Percentiles rank a stretch among this genome's conserved stretches.
phyloP scores from a whole-genome alignment of 2,888 invertebrate genomes.

The Chrysolina haemoptera region DNA sequence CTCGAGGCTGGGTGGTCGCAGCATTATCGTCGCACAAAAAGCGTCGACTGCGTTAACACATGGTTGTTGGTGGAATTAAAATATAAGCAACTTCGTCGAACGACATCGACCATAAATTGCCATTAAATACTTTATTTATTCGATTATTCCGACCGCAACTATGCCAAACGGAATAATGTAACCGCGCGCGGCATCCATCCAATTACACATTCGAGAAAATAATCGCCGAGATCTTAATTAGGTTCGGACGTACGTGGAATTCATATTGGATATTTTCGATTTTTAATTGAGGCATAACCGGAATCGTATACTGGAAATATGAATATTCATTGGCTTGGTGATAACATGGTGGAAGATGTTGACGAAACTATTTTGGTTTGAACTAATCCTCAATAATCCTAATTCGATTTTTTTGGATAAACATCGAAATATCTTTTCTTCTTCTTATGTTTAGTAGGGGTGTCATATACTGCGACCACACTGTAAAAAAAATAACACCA shows the following conservation, averaged over 20 bases:
- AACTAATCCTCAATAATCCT: not conserved
- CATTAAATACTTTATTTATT: constrained; percentile 43
- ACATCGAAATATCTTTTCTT: too few relatives aligned
- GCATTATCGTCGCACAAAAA: constrained; percentile 41
- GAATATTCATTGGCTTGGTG: constrained; percentile 1
- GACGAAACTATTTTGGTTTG: not conserved
- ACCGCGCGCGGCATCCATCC: not conserved
- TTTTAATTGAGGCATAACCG: constrained; percentile 8
- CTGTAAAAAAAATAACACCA: too few relatives aligned
- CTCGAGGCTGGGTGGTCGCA: constrained; percentile 53
- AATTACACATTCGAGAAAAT: constrained; percentile 5
- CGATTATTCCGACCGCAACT: constrained; percentile 5
- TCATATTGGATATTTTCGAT: not conserved
- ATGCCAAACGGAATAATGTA: constrained; percentile 18
- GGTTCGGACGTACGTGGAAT: not conserved
- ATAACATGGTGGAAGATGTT: not conserved
- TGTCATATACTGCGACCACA: too few relatives aligned
- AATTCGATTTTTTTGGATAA: too few relatives aligned
- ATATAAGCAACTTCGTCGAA: constrained; percentile 50
- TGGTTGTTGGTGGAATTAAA: constrained; percentile 49
- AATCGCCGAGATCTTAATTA: constrained; percentile 12
- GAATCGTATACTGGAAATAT: not conserved
- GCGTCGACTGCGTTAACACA: constrained; percentile 49
- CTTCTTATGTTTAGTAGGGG: too few relatives aligned
- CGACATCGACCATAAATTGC: constrained; percentile 48